phyloP scores from a whole-genome alignment of 1,140 invertebrate species.

The Calephelis virginiensis region DNA sequence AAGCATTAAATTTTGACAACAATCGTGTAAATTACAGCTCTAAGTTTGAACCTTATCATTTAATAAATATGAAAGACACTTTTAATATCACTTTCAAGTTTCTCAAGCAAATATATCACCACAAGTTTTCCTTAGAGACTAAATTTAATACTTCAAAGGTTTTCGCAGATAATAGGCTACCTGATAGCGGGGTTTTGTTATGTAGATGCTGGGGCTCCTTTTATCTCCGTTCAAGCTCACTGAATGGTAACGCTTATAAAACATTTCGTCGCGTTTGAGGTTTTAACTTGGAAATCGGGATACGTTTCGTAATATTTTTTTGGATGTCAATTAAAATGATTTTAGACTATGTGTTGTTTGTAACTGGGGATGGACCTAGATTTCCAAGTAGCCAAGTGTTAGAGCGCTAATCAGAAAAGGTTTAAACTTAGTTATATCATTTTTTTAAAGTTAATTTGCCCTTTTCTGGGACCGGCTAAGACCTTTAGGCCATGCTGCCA shows the following conservation, averaged over 20 bases:
- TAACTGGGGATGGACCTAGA: too few species aligned
- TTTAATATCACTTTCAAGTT: not conserved
- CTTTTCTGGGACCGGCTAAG: too few species aligned
- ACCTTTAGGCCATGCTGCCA: too few species aligned
- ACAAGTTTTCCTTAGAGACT: constrained; percentile 1
- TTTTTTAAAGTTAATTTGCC: too few species aligned
- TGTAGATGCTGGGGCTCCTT: constrained; percentile 4
- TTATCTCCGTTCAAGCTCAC: constrained; percentile 12
- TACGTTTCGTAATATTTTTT: too few species aligned
- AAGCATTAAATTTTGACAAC: too few species aligned
- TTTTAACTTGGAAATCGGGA: not conserved
- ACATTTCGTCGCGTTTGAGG: constrained; percentile 10
- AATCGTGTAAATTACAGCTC: too few species aligned
- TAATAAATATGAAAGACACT: not conserved
- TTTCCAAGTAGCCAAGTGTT: too few species aligned
- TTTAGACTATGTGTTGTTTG: too few species aligned
- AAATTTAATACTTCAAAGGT: constrained; percentile 22
- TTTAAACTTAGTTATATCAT: too few species aligned
- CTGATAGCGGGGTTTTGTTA: constrained; percentile 11
- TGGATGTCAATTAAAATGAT: too few species aligned
- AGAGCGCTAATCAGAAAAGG: too few species aligned
- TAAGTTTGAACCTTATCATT: not conserved
- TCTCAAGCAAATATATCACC: not conserved
- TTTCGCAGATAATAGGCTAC: constrained; percentile 16
- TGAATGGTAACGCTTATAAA: constrained; percentile 14